Conservation (phyloP, 2,113 vertebrate species). For the Cyphomyrus plagiostoma region DNA sequence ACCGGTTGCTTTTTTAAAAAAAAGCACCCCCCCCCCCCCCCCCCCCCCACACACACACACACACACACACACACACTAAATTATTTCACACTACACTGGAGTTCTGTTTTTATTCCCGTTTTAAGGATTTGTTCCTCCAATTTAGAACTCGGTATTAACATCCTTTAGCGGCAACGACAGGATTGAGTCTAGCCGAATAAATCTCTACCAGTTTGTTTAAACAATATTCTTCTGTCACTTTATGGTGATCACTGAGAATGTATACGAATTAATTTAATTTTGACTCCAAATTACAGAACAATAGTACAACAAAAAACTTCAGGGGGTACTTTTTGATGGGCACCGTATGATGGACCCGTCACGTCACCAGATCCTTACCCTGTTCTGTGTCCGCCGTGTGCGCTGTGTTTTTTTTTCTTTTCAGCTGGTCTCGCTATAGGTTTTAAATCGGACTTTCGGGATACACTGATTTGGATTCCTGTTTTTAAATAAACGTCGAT, state of each 20-base stretch:
- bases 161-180: neutral
- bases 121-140: neutral
- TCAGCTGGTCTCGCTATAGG: neutral
- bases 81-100: neutral
- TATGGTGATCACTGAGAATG: neutral
- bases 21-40: too few relatives aligned
- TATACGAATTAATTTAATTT: neutral
- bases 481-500: neutral
- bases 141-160: neutral
- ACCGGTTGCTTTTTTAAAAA: too few relatives aligned
- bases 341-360: neutral
- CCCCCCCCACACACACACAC: neutral
- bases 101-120: neutral
- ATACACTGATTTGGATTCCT: neutral
- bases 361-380: neutral
- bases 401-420: neutral
- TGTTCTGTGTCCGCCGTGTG: neutral
- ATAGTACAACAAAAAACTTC: neutral
- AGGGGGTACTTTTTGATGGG: neutral
- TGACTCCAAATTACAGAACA: neutral
- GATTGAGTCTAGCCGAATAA: neutral
- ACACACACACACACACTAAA: neutral
- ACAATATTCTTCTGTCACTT: neutral
- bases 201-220: neutral
- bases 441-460: neutral